Evolutionary conservation across 2,113 vertebrate genomes (phyloP).

Genomic region (Melanocharis versteri): DNA sequence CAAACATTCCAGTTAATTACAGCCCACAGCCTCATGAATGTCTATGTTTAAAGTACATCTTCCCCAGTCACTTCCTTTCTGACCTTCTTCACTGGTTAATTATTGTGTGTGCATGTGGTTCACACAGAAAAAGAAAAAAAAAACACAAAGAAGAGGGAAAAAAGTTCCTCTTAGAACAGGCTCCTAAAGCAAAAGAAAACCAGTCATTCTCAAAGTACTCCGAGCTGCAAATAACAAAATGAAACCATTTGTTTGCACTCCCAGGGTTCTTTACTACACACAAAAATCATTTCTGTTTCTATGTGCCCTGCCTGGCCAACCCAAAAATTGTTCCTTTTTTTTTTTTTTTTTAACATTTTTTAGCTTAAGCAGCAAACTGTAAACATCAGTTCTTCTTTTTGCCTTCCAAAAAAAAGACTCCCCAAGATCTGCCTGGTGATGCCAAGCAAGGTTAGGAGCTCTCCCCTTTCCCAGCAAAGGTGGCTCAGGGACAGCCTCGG

Average conservation of each 20-base stretch:
- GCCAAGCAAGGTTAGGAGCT: background rate
- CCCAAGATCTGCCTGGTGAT: background rate
- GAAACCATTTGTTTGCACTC: slow-evolving; percentile 6
- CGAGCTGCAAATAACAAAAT: background rate
- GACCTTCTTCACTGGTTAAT: slow-evolving; percentile 42
- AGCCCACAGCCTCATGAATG: background rate
- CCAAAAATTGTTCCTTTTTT: background rate
- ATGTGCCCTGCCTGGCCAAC: background rate
- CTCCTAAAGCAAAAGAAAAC: slow-evolving; percentile 27
- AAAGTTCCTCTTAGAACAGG: background rate
- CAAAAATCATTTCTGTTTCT: background rate
- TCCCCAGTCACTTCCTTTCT: slow-evolving; percentile 20
- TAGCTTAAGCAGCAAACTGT: background rate
- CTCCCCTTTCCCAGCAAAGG: background rate
- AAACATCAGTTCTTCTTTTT: background rate
- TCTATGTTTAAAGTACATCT: slow-evolving; percentile 19
- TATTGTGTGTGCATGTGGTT: background rate
- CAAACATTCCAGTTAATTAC: slow-evolving; percentile 38
- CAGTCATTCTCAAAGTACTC: background rate
- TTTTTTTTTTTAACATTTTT: background rate
- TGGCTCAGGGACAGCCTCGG: background rate
- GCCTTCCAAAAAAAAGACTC: background rate
- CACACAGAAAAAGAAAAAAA: background rate
- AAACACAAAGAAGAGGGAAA: background rate
- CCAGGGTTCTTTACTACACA: background rate